Evolutionary conservation across 2,888 invertebrate species (phyloP).

Genomic region (Chloromyia formosa): DNA sequence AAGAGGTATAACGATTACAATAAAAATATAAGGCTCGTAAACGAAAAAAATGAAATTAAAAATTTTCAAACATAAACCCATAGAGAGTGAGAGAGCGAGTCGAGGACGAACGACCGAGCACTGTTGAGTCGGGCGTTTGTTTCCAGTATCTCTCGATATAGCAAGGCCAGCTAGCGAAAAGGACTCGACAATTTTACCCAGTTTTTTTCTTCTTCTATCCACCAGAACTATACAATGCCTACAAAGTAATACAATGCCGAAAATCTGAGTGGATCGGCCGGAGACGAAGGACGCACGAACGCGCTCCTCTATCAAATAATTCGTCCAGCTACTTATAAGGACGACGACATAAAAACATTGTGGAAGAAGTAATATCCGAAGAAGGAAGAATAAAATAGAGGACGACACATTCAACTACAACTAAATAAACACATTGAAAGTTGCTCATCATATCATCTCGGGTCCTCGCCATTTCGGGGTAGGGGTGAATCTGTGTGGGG

Average conservation of each 20-base stretch:
- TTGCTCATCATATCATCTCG: slow-evolving; percentile 37
- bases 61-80: slow-evolving; percentile 44
- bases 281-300: slow-evolving; percentile 32
- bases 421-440: slow-evolving; percentile 44
- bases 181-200: background rate
- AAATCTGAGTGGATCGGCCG: slow-evolving; percentile 22
- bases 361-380: slow-evolving; percentile 32
- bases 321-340: slow-evolving; percentile 10
- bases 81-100: slow-evolving; percentile 8
- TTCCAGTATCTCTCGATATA: too few relatives aligned
- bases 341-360: too few relatives aligned
- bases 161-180: slow-evolving; percentile 6
- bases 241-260: slow-evolving; percentile 33
- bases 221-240: slow-evolving; percentile 11
- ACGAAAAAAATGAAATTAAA: slow-evolving; percentile 45
- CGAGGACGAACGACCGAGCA: slow-evolving; percentile 2
- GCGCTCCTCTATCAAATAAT: slow-evolving; percentile 41
- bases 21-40: slow-evolving; percentile 43
- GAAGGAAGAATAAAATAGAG: slow-evolving; percentile 33
- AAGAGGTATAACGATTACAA: slow-evolving; percentile 42
- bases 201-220: slow-evolving; percentile 21
- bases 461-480: slow-evolving; percentile 26
- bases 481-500: slow-evolving; percentile 33
- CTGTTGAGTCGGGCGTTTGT: too few relatives aligned
- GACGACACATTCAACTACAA: slow-evolving; percentile 43